Percentiles rank a stretch among this genome's conserved stretches.
Evolutionary conservation across 64 coral and sea anemone genomes (phyloP).

Genomic region (Montipora cactus): DNA sequence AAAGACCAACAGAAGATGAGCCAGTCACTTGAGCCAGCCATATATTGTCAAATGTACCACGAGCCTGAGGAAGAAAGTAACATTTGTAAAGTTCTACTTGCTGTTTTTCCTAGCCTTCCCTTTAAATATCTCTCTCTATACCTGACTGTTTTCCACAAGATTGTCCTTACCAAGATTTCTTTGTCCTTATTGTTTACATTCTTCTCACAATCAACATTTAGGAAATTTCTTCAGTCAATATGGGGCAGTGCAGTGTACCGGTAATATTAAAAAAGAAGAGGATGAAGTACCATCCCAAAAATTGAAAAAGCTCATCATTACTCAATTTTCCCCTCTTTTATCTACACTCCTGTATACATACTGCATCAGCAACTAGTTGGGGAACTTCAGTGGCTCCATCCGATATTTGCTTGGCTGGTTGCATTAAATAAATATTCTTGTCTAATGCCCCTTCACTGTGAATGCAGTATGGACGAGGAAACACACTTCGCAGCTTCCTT

Average conservation of each 20-base stretch:
- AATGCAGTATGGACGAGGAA: constrained; percentile 88
- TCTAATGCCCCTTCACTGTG: constrained; percentile 89
- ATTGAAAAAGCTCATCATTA: no score
- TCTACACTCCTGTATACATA: neutral
- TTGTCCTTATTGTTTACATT: no score
- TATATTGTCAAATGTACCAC: constrained; percentile 78
- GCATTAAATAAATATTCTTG: constrained; percentile 77
- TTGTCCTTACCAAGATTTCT: no score
- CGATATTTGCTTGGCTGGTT: constrained; percentile 40
- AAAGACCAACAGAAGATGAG: constrained; percentile 40
- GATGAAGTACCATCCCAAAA: neutral
- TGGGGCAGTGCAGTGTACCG: no score
- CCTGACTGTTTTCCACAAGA: no score
- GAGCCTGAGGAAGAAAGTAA: constrained; percentile 24
- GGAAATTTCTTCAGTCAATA: no score
- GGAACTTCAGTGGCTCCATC: neutral
- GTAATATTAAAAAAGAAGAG: neutral
- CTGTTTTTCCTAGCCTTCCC: no score
- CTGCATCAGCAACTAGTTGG: constrained; percentile 19
- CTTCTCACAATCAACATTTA: no score
- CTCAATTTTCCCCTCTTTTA: no score
- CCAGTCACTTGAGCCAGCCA: constrained; percentile 86
- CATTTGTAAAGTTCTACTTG: no score
- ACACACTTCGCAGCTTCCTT: constrained; percentile 66
- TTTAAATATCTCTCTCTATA: no score